A percentile compares a stretch with the other conserved stretches of the same genome.
Conservation (phyloP, 1,140 invertebrate genomes). For the Camponotus pennsylvanicus region DNA sequence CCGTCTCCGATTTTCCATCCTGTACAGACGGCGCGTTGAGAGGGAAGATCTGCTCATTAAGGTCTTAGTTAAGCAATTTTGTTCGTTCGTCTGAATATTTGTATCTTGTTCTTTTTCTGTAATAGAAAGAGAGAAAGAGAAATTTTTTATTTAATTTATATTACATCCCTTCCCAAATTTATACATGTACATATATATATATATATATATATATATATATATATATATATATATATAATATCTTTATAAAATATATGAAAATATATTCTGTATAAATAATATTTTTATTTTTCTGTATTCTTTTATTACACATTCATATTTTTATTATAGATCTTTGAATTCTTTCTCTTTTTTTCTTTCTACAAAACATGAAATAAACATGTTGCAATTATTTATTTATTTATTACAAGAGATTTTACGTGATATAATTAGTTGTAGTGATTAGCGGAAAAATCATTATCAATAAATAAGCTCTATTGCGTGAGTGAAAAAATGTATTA, state of each 20-base stretch:
- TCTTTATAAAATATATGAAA: no score
- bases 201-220: background rate
- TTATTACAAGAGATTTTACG: background rate
- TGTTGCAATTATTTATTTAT: slow-evolving; percentile 7
- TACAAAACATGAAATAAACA: background rate
- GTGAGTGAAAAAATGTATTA: background rate
- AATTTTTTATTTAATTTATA: background rate
- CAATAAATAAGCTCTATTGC: background rate
- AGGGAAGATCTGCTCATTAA: slow-evolving; percentile 72
- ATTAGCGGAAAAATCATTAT: background rate
- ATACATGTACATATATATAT: no score
- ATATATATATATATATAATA: slow-evolving; percentile 8
- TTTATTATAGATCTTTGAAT: background rate
- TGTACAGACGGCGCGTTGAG: slow-evolving; percentile 41
- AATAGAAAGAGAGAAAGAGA: background rate
- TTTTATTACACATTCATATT: background rate
- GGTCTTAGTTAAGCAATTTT: slow-evolving; percentile 72
- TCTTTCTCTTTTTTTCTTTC: background rate
- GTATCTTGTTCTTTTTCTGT: slow-evolving; percentile 28
- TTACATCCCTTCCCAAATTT: background rate
- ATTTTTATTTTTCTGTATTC: background rate
- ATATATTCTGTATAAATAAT: background rate
- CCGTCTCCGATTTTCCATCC: slow-evolving; percentile 55
- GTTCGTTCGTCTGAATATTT: slow-evolving; percentile 54
- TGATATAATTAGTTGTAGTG: background rate